Evolutionary conservation across 1,140 invertebrate species (phyloP).

Genomic region (Meteorus sp.): DNA sequence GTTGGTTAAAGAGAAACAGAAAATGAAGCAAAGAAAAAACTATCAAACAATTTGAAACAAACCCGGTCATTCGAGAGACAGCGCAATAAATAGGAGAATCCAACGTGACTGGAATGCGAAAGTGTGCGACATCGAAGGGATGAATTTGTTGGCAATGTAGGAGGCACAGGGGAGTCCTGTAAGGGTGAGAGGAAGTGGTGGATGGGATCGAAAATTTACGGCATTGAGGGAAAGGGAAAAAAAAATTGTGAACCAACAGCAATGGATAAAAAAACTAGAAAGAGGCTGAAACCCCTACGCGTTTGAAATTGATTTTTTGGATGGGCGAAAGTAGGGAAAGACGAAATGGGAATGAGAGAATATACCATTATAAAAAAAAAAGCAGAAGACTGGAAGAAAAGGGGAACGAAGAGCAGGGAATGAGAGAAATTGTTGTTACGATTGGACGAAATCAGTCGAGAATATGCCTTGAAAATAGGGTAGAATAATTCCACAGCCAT

Average conservation of each 20-base stretch:
- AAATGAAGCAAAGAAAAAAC: neutral
- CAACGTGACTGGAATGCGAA: neutral
- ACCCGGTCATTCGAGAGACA: no score
- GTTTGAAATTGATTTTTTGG: conserved; percentile 16
- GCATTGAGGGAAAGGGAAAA: neutral
- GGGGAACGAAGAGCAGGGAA: neutral
- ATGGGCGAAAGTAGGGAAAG: neutral
- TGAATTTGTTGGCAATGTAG: no score
- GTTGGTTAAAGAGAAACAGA: neutral
- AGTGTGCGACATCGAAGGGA: neutral
- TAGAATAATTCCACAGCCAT: conserved; percentile 34
- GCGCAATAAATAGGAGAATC: no score
- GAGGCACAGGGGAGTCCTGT: no score
- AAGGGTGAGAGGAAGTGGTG: no score
- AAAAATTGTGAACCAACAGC: neutral
- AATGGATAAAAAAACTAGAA: neutral
- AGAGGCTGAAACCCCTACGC: neutral
- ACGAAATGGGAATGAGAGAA: neutral
- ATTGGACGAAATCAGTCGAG: conserved; percentile 38
- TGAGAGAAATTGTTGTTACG: conserved; percentile 7
- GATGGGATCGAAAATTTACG: conserved; percentile 5
- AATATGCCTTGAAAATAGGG: conserved; percentile 33
- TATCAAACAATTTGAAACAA: no score
- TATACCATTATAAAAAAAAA: conserved; percentile 22
- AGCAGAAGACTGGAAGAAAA: no score